These are phyloP conservation scores for Bombus breviceps DNA, from an alignment of 1,140 invertebrate species.

Conservation along the genomic window DNA sequence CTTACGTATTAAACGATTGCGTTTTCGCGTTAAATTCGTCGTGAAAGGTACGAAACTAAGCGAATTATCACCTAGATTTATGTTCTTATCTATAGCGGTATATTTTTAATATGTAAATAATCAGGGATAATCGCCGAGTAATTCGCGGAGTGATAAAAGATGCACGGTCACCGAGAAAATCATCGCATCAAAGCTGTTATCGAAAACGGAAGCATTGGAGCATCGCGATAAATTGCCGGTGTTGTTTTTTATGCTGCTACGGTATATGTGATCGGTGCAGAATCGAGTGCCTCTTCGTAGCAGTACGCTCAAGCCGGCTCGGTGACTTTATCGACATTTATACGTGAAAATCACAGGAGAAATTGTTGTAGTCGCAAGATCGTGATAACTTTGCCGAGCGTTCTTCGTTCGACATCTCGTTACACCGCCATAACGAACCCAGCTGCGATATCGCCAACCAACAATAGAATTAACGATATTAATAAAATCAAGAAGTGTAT, in stretches of 20 bases:
- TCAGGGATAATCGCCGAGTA: not conserved
- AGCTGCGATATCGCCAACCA: not conserved
- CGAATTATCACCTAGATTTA: not conserved
- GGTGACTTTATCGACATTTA: slow-evolving; percentile 17
- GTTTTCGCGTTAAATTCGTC: not conserved
- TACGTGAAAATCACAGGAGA: not conserved
- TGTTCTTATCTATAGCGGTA: not conserved
- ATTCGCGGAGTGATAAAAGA: not conserved
- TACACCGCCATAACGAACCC: not conserved
- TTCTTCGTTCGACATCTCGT: not conserved
- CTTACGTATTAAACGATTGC: not conserved
- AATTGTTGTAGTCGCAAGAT: not conserved
- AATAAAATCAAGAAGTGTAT: slow-evolving; percentile 23
- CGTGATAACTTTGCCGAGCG: not conserved
- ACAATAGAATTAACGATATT: slow-evolving; percentile 2
- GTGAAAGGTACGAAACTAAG: not conserved
- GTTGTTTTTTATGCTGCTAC: not conserved
- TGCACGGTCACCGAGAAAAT: slow-evolving; percentile 4
- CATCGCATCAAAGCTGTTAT: slow-evolving; percentile 5
- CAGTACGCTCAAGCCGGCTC: slow-evolving; percentile 8
- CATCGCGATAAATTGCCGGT: not conserved
- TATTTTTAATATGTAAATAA: not conserved
- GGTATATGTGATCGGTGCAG: not conserved
- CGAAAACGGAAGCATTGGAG: slow-evolving; percentile 27
- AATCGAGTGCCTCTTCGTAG: slow-evolving; percentile 29